phyloP scores from a whole-genome alignment of 64 coral and sea anemone species.

The Stylophora pistillata region DNA sequence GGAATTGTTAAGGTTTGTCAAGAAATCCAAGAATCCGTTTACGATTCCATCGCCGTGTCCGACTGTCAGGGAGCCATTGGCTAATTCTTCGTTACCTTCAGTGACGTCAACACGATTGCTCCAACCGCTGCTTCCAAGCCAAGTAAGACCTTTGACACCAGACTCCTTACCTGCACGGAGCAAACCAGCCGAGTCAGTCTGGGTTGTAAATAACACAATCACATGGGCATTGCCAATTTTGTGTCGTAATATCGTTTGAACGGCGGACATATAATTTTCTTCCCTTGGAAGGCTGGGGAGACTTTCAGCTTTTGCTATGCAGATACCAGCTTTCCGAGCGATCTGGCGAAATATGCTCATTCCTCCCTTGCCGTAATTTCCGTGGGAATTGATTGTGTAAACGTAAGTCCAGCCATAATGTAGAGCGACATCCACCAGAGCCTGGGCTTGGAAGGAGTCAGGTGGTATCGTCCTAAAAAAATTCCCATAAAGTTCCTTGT shows the following conservation, averaged over 20 bases:
- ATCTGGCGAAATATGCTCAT: constrained; percentile 53
- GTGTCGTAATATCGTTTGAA: constrained; percentile 32
- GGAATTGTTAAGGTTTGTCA: constrained; percentile 4
- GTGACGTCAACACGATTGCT: constrained; percentile 89
- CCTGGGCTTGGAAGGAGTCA: constrained; percentile 78
- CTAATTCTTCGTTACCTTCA: constrained; percentile 60
- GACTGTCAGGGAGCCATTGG: constrained; percentile 86
- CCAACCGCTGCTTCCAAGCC: constrained; percentile 93
- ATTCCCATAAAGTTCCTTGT: constrained; percentile 81
- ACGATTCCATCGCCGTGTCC: constrained; percentile 79
- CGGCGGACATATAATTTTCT: constrained; percentile 44
- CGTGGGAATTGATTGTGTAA: constrained; percentile 74
- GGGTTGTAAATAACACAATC: constrained; percentile 78
- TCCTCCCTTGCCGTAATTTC: constrained; percentile 85
- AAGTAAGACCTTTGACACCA: constrained; percentile 62
- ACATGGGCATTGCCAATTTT: constrained; percentile 36
- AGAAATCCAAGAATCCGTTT: constrained; percentile 67
- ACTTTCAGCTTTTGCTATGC: constrained; percentile 50
- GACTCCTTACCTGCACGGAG: constrained; percentile 61
- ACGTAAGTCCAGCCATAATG: constrained; percentile 90
- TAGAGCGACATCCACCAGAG: constrained; percentile 76
- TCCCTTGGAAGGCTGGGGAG: constrained; percentile 57
- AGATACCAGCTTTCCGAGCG: constrained; percentile 64
- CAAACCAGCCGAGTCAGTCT: constrained; percentile 79
- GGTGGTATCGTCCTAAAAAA: constrained; percentile 95